Evolutionary conservation across 2,888 invertebrate genomes (phyloP), one percentile per base, ranked within the genome.

Genomic region (Lochmaea crataegi): DNA sequence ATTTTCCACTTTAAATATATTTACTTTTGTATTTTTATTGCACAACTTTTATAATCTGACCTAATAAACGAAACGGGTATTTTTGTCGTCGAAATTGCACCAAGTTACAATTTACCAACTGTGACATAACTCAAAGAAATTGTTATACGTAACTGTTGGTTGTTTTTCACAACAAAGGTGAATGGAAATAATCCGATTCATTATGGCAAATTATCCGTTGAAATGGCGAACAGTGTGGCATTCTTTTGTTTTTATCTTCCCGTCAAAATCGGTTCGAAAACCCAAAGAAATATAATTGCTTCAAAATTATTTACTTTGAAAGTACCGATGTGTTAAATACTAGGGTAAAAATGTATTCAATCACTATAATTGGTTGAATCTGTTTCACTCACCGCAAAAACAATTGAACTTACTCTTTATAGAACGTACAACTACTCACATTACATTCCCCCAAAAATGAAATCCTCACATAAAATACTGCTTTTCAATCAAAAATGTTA

Each of bases 111-210:
- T 67, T 67, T 67, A 42, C 56, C 57, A 67, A 57, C 67, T 67
- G 67, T 67, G 67, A 67, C 57, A 67, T 67, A 67, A 67, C 67
- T 67, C 57, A 42, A 57, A 14, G 32, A 67, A 67, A 67, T 57
- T 67, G 42, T 38, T 9, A 38, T 7, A 38, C 7, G 41, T 68
- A 68, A 68, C 68, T 60, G 68, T 68, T 57, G 12, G 60, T 14
- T 16, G 45, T 68, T 68, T 68, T 58, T 22, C 14, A 16, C 42
- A 6, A 4, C 5, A 12, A 58, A 60, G 60, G 68, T 60, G 68
- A 58, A 48, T 68, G 58, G 48, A 68, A 68, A 16, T 60, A 60
- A 58, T 68, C 58, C 60, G 68, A 68, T 68, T 68, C 68, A 68
- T 68, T 60, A 68, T 45, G 12, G 42, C 60, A 60, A 68, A 68